A percentile compares a stretch with the other conserved stretches of the same genome.
These are phyloP conservation scores for Rhea pennata DNA, from an alignment of 2,113 vertebrate species.

Conservation along the genomic window DNA sequence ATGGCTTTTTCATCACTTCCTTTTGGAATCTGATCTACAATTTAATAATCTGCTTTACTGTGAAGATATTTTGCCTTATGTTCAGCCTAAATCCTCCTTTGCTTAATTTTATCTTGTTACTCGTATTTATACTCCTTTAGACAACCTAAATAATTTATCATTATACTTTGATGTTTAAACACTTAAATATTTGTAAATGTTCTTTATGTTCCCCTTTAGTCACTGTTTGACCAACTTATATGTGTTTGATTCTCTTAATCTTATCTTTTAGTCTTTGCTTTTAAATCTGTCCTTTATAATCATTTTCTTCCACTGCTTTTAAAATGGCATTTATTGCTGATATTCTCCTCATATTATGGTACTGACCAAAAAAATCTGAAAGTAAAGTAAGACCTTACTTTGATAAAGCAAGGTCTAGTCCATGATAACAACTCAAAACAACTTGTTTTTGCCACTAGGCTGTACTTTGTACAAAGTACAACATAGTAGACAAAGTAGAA, in stretches of 20 bases:
- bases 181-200: background rate
- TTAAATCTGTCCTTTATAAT: background rate
- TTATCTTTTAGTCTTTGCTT: background rate
- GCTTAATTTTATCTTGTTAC: background rate
- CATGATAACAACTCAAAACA: background rate
- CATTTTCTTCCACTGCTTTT: background rate
- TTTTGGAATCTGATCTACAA: background rate
- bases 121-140: background rate
- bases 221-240: background rate
- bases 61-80: background rate
- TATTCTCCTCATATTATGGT: background rate
- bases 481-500: background rate
- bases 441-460: background rate
- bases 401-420: background rate
- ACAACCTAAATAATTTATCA: background rate
- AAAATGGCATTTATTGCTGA: background rate
- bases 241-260: background rate
- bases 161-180: background rate
- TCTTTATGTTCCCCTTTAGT: background rate
- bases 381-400: background rate
- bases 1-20: background rate
- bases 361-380: too few relatives aligned
- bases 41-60: background rate
- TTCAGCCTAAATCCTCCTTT: background rate
- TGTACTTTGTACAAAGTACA: background rate